These are phyloP conservation scores for Spinus olivaceus DNA, from an alignment of 2,797 vertebrate species.

Conservation along the genomic window DNA sequence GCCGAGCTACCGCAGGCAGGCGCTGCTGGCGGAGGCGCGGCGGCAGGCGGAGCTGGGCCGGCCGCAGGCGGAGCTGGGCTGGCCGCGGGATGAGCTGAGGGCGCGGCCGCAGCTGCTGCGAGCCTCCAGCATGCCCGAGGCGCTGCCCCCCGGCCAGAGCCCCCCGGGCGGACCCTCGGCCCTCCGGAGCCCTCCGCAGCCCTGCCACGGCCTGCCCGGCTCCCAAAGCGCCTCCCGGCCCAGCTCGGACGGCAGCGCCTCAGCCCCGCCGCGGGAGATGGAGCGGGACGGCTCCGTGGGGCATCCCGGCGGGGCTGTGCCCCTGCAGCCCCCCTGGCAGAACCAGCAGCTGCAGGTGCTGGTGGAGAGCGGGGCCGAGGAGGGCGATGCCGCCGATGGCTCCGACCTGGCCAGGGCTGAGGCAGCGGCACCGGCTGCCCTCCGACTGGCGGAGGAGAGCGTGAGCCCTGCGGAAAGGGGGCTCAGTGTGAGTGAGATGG, in stretches of 20 bases:
- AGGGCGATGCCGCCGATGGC: background rate
- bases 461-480: background rate
- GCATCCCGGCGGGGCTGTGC: slow-evolving; percentile 71
- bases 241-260: background rate
- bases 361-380: slow-evolving; percentile 20
- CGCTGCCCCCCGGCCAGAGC: slow-evolving; percentile 78
- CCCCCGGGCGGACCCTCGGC: slow-evolving; percentile 57
- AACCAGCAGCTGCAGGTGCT: slow-evolving; percentile 57
- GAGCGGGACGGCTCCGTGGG: slow-evolving; percentile 56
- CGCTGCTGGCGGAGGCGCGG: slow-evolving; percentile 44
- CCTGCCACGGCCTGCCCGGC: slow-evolving; percentile 49
- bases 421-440: rapidly evolving
- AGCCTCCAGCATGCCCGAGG: slow-evolving; percentile 89
- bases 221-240: slow-evolving; percentile 71
- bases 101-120: slow-evolving; percentile 88
- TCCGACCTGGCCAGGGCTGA: background rate
- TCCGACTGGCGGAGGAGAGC: slow-evolving; percentile 8
- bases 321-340: slow-evolving; percentile 69
- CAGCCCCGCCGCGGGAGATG: slow-evolving; percentile 59
- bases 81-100: slow-evolving; percentile 74
- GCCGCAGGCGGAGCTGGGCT: slow-evolving; percentile 46
- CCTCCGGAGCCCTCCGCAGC: slow-evolving; percentile 21
- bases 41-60: slow-evolving; percentile 31
- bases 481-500: slow-evolving; percentile 27
- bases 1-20: slow-evolving; percentile 62